Conservation (phyloP, 2,888 invertebrate species). For the Anticlea derivata region DNA sequence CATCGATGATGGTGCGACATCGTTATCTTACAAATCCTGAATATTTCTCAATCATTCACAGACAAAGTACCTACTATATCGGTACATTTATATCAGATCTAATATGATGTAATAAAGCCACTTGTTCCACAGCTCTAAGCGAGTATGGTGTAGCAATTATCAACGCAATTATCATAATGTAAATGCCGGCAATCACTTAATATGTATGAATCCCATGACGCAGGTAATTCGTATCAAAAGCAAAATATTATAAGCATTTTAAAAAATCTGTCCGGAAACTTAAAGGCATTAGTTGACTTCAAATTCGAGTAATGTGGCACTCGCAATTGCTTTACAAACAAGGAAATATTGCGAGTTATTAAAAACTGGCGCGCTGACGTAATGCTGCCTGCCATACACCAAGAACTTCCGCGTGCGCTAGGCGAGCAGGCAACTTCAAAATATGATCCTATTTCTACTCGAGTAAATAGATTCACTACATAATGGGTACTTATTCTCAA, state of each 20-base stretch:
- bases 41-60: conserved; percentile 4
- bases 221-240: conserved; percentile 19
- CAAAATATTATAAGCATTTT: conserved; percentile 5
- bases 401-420: conserved; percentile 79
- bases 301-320: conserved; percentile 51
- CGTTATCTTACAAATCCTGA: conserved; percentile 22
- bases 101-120: conserved; percentile 11
- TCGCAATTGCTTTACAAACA: conserved; percentile 63
- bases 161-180: conserved; percentile 21
- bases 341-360: conserved; percentile 79
- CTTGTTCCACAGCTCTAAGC: conserved; percentile 5
- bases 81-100: conserved; percentile 1
- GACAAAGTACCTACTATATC: neutral
- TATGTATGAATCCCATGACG: conserved; percentile 26
- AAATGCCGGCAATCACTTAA: conserved; percentile 22
- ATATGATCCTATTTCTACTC: conserved; percentile 45
- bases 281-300: conserved; percentile 39
- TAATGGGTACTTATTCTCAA: conserved; percentile 15
- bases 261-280: conserved; percentile 25
- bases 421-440: conserved; percentile 48
- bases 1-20: conserved; percentile 53
- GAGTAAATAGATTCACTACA: conserved; percentile 6
- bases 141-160: conserved; percentile 6
- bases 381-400: conserved; percentile 59
- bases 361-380: conserved; percentile 81